Percentiles rank a stretch among this genome's conserved stretches.
phyloP scores from a whole-genome alignment of 2,797 vertebrate species.

The Danio choprae region DNA sequence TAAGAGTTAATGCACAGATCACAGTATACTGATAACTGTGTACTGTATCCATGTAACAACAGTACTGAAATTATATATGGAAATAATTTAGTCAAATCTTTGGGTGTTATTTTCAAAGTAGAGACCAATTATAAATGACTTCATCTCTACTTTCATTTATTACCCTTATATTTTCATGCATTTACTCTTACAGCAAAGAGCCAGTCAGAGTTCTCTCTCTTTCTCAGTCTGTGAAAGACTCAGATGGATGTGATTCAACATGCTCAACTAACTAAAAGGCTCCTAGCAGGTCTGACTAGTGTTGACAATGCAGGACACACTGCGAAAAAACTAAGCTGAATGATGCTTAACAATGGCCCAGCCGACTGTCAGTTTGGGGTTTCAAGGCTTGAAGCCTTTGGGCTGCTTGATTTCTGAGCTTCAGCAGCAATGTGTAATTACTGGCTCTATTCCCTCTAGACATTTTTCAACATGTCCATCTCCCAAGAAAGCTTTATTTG shows the following conservation, averaged over 20 bases:
- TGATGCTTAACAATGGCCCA: neutral
- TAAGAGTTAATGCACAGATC: no score
- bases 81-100: no score
- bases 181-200: neutral
- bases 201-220: neutral
- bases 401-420: conserved; percentile 12
- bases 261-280: neutral
- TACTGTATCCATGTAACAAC: no score
- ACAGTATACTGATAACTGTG: no score
- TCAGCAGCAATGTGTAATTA: conserved; percentile 13
- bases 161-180: neutral
- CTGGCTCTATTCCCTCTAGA: conserved; percentile 2
- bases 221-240: neutral
- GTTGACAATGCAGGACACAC: no score
- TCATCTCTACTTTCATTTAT: neutral
- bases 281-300: neutral
- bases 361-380: neutral
- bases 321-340: neutral
- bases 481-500: conserved; percentile 18
- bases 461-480: conserved; percentile 18
- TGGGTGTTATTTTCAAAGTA: no score
- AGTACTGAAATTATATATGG: no score
- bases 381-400: neutral
- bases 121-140: no score
- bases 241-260: neutral